Base-by-base conservation (phyloP, 2,888 invertebrate genomes). In the Vannuccia rotundouncinata region DNA sequence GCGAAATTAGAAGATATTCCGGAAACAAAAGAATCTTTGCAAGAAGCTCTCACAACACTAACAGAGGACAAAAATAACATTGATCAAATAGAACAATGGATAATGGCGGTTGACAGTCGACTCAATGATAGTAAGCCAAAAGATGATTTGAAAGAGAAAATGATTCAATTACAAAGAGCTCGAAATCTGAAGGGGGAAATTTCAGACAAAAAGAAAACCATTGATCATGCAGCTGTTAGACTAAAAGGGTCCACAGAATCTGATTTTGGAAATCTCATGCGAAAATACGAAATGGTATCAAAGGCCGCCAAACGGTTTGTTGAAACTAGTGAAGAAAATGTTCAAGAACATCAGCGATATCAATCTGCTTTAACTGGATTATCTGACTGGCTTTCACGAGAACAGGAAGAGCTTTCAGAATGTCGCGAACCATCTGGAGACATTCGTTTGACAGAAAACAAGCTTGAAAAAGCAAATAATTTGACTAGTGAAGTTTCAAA, bases 291-390 rank as follows among this genome's bases (percentile, higher is more conserved):
- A 10, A 5, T 31, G 5, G 22, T 75, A 27, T 5, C 29, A 2
- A 31, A 75, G 29, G 10, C 75, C 2, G 75, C 75, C 17, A 75
- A 75, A 27, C 13, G 30, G 2, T 31, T 31, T 31, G n/a, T 75
- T 31, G 30, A 31, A 22, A 5, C 28, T 31, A 31, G 30, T 75
- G 75, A 75, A 75, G 75, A 29, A 75, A 31, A 2, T 2, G 75
- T 75, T 31, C 17, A 5, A 75, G 31, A 31, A 25, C 75, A 75
- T 75, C 75, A 75, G 25, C 75, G 31, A 31, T 75, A 75, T 75
- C 75, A 75, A 29, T 17, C 2, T 13, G 75, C 75, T 2, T 2
- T 5, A 5, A 1, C 2, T 17, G 75, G 17, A 5, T 2, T 75
- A 13, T 5, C 2, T 22, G 75, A 75, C 27, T 75, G 75, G 75